Conservation (phyloP, 2,797 vertebrate species). For the Acridotheres tristis region DNA sequence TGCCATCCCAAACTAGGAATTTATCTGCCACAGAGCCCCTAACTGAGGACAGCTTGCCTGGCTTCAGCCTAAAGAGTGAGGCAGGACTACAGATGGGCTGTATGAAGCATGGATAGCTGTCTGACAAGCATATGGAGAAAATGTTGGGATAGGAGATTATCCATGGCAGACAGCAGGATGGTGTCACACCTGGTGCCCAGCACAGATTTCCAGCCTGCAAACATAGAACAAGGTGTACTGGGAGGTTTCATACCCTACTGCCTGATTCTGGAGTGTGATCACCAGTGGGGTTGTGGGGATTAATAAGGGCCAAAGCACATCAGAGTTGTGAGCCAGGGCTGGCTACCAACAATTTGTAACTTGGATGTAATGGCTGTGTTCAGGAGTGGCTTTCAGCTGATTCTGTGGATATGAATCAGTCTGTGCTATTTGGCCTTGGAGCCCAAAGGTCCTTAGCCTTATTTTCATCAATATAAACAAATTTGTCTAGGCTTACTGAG, state of each 20-base stretch:
- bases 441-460: background rate
- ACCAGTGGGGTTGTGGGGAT: background rate
- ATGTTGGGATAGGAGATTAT: background rate
- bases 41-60: background rate
- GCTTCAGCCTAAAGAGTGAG: background rate
- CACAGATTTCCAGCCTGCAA: background rate
- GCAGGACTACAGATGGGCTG: background rate
- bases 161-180: background rate
- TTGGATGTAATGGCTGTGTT: background rate
- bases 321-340: background rate
- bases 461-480: background rate
- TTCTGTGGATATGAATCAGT: background rate
- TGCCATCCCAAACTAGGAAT: background rate
- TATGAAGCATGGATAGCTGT: background rate
- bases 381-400: background rate
- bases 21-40: background rate
- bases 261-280: background rate
- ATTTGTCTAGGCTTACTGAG: background rate
- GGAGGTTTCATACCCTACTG: background rate
- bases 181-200: background rate
- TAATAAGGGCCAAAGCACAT: background rate
- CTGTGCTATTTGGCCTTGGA: background rate
- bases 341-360: background rate
- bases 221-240: background rate
- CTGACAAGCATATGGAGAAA: background rate